Percentiles rank a stretch among this genome's conserved stretches.
Conservation (phyloP, 2,113 vertebrate species). For the Ageneiosus marmoratus region DNA sequence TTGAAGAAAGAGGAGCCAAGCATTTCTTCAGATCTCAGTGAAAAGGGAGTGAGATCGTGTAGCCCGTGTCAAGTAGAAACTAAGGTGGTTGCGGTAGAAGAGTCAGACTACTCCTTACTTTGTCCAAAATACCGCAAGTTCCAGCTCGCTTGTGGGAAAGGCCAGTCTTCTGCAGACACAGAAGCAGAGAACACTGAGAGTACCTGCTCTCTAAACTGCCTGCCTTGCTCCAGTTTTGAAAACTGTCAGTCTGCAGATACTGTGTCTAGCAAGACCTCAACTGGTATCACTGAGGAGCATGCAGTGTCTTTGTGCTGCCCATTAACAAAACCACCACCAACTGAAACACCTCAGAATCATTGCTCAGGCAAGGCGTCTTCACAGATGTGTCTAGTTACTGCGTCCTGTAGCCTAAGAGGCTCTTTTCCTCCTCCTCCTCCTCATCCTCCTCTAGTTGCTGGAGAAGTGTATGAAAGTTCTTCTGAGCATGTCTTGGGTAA, state of each 20-base stretch:
- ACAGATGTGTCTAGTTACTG: slow-evolving; percentile 11
- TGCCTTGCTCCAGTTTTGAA: slow-evolving; percentile 20
- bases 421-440: background rate
- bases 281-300: background rate
- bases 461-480: background rate
- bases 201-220: slow-evolving; percentile 28
- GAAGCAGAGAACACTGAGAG: slow-evolving; percentile 56
- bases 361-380: slow-evolving; percentile 15
- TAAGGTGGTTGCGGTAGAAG: slow-evolving; percentile 23
- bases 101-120: slow-evolving; percentile 64
- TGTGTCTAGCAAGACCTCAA: background rate
- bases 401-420: background rate
- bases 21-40: slow-evolving; percentile 5
- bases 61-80: slow-evolving; percentile 64
- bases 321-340: background rate
- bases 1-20: slow-evolving; percentile 26
- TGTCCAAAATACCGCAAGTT: slow-evolving; percentile 92
- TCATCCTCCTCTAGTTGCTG: background rate
- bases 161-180: slow-evolving; percentile 67
- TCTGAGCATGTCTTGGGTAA: background rate
- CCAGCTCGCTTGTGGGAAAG: slow-evolving; percentile 83
- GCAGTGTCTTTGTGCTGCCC: slow-evolving; percentile 5
- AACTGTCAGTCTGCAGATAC: slow-evolving; percentile 43
- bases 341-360: slow-evolving; percentile 10
- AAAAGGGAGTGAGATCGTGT: slow-evolving; percentile 48